phyloP scores from a whole-genome alignment of 2,888 invertebrate genomes.

The Zaprionus lineosus region DNA sequence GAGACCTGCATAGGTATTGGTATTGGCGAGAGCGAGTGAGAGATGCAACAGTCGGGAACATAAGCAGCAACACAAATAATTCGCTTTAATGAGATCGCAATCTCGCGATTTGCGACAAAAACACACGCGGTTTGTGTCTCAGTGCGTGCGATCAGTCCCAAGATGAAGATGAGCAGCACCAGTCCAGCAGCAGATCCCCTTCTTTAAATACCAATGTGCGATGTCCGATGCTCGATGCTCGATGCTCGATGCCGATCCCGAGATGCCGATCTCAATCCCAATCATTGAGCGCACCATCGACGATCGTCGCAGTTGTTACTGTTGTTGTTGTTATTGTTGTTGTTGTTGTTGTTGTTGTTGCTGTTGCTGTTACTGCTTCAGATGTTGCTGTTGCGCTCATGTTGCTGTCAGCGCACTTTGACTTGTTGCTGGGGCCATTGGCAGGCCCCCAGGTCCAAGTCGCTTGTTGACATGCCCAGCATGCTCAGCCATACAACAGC shows the following conservation, averaged over 20 bases:
- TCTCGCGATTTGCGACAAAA: conserved; percentile 77
- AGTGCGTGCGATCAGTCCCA: conserved; percentile 54
- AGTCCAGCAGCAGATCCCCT: conserved; percentile 6
- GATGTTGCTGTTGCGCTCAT: conserved; percentile 70
- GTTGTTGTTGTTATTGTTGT: conserved; percentile 32
- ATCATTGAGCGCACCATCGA: conserved; percentile 56
- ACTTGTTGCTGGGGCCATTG: conserved; percentile 58
- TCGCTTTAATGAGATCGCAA: conserved; percentile 81
- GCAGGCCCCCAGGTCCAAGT: conserved; percentile 36
- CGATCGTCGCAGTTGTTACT: conserved; percentile 54
- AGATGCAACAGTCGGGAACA: conserved; percentile 71
- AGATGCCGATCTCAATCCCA: conserved; percentile 65
- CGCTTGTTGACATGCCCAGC: conserved; percentile 79
- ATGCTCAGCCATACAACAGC: conserved; percentile 73
- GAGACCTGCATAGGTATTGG: conserved; percentile 5
- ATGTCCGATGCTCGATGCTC: conserved; percentile 4
- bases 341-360: conserved; percentile 28
- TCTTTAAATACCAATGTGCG: conserved; percentile 3
- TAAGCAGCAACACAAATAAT: conserved; percentile 81
- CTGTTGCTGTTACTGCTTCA: conserved; percentile 36
- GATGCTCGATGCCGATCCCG: conserved; percentile 33
- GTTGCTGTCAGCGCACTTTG: conserved; percentile 74
- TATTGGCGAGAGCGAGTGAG: conserved; percentile 48
- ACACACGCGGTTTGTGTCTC: conserved; percentile 63
- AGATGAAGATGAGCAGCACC: conserved; percentile 69